Percentiles rank a stretch among this genome's conserved stretches.
Conservation (phyloP, 2,888 invertebrate genomes). For the Trichogramma evanescens region DNA sequence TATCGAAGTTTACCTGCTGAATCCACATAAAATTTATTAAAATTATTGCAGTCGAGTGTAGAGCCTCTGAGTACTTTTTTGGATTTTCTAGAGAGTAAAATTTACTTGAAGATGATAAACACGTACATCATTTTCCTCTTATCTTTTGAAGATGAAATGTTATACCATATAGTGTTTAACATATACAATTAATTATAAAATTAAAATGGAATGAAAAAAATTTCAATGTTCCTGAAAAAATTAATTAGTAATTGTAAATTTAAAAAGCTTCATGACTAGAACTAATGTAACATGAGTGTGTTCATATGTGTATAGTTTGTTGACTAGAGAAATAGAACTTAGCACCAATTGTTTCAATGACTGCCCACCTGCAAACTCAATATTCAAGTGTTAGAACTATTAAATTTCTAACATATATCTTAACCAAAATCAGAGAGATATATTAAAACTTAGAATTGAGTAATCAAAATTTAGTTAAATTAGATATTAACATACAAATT, state of each 20-base stretch:
- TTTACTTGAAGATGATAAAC: slow-evolving; percentile 7
- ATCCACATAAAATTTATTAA: slow-evolving; percentile 33
- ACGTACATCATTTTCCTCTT: slow-evolving; percentile 15
- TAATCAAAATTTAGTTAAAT: neutral
- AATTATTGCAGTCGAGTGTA: slow-evolving; percentile 7
- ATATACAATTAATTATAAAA: slow-evolving; percentile 1
- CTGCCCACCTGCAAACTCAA: slow-evolving; percentile 44
- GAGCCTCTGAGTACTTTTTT: neutral
- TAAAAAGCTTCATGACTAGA: slow-evolving; percentile 17
- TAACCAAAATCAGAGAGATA: slow-evolving; percentile 8
- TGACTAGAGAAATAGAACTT: slow-evolving; percentile 22
- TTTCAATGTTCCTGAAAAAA: slow-evolving; percentile 32
- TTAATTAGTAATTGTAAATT: slow-evolving; percentile 18
- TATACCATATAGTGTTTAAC: neutral
- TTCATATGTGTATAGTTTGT: neutral
- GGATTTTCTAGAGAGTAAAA: too few species aligned
- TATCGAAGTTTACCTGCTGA: slow-evolving; percentile 39
- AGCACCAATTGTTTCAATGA: slow-evolving; percentile 28
- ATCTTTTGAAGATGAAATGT: slow-evolving; percentile 7
- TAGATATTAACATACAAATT: neutral
- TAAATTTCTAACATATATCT: slow-evolving; percentile 10
- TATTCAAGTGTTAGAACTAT: slow-evolving; percentile 31
- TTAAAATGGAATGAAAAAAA: slow-evolving; percentile 9
- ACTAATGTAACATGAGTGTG: neutral
- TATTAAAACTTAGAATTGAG: neutral